Base-by-base conservation (phyloP, 2,797 vertebrate species). In the Clarias pachynema region DNA sequence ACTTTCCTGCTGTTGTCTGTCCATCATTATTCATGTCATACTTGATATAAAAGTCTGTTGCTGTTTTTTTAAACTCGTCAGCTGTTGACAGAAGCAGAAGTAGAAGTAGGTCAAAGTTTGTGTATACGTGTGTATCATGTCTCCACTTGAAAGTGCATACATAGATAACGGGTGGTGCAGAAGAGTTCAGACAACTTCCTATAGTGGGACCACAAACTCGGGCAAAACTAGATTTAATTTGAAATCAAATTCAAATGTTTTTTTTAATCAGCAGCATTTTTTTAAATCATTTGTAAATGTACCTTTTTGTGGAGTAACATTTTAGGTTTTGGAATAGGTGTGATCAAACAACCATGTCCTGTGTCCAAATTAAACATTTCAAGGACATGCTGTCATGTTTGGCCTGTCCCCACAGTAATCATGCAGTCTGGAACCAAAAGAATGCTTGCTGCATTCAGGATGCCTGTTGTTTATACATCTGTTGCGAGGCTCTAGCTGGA, bases 381-480 rank as follows among this genome's bases (percentile, higher is more conserved):
- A 70, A 84, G 77, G 9, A 40, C 20, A 24, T 26, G 14, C 15
- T 65, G 2, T 40, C 8, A 16, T 37, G 57, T 22, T 44, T 34
- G 65, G 18, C 37, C 65, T 26, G 44, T 88, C 49, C 84, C 44
- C 81, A 84, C 63, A 75, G 49, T 86, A 82, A 86, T 81, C 85
- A 24, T 73, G 86, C 15, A 1, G 26, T 34, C 31, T 59, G 77
- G 14, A 59, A 57, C 69, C 63, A n/a, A 53, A 63, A 63, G 24
- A 7, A 44, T 60, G 53, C 20, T 22, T 31, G 81, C 7, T 59
- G 18, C 63, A 62, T 68, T 84, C 53, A 68, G 49, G 49, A 56
- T 5, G 6, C 40, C 22, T 26, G 29, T 15, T 65, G 60, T 49
- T 78, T 78, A 24, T 65, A 29, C 20, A 79, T 81, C 63, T 68